Conservation (phyloP, 2,113 vertebrate genomes). For the Capreolus pygargus region DNA sequence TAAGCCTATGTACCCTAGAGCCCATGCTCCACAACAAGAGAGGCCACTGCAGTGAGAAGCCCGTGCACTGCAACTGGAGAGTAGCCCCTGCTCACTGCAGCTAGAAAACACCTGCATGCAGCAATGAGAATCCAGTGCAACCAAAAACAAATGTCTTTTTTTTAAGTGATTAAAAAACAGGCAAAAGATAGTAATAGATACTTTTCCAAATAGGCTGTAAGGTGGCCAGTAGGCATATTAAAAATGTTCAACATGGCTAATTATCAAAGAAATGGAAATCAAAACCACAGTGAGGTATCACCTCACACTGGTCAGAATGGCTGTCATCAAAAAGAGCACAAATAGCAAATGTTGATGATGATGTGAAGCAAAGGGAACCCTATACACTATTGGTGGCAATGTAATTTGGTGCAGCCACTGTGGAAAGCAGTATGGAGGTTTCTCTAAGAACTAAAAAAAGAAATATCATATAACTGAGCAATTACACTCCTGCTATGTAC, state of each 20-base stretch:
- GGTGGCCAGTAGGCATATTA: background rate
- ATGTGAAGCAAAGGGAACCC: background rate
- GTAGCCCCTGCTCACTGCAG: background rate
- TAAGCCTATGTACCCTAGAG: background rate
- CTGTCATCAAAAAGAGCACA: background rate
- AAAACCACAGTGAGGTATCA: background rate
- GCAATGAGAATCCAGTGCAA: background rate
- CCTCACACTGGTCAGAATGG: background rate
- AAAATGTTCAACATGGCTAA: background rate
- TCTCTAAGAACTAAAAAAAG: background rate
- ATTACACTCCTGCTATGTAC: background rate
- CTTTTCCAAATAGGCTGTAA: background rate
- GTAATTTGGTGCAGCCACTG: background rate
- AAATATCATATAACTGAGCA: background rate
- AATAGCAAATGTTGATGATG: background rate
- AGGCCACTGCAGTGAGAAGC: background rate
- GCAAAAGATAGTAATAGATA: accelerated
- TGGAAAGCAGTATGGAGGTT: background rate
- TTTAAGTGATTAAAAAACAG: background rate
- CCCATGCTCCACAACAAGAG: background rate
- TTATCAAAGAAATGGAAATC: background rate
- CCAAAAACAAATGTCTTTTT: background rate
- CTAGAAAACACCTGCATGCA: background rate
- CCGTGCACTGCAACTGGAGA: background rate
- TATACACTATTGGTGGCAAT: background rate